A percentile compares a stretch with the other conserved stretches of the same genome.
Evolutionary conservation across 2,113 vertebrate species (phyloP).

Genomic region (Oreocharis arfaki): DNA sequence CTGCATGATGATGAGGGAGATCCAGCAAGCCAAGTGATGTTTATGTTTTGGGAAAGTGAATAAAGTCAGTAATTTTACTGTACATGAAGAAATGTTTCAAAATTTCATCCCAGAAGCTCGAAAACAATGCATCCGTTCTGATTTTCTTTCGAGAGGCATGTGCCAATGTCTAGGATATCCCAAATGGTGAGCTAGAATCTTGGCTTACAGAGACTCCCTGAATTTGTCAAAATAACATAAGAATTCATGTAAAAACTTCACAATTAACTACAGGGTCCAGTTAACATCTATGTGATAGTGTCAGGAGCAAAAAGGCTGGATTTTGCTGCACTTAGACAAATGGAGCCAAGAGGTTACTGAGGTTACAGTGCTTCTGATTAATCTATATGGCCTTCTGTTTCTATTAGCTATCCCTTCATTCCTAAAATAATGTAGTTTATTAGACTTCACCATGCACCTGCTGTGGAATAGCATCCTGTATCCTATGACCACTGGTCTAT

Average conservation of each 20-base stretch:
- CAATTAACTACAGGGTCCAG: neutral
- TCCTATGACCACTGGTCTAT: neutral
- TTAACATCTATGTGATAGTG: neutral
- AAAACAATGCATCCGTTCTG: neutral
- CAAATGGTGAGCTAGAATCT: neutral
- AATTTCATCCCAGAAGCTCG: neutral
- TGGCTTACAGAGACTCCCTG: neutral
- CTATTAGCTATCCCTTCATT: neutral
- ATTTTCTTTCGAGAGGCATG: neutral
- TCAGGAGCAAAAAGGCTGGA: neutral
- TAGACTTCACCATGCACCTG: neutral
- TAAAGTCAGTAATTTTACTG: neutral
- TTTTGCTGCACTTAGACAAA: neutral
- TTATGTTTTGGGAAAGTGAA: neutral
- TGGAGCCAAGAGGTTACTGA: neutral
- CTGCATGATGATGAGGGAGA: fast-evolving
- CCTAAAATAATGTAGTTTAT: neutral
- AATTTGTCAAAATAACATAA: neutral
- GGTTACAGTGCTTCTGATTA: neutral
- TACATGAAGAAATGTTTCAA: neutral
- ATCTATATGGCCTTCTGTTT: neutral
- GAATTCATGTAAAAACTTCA: neutral
- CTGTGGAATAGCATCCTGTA: neutral
- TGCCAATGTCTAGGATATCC: neutral
- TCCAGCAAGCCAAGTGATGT: neutral